phyloP scores from a whole-genome alignment of 2,888 invertebrate species.

The Pteria penguin region DNA sequence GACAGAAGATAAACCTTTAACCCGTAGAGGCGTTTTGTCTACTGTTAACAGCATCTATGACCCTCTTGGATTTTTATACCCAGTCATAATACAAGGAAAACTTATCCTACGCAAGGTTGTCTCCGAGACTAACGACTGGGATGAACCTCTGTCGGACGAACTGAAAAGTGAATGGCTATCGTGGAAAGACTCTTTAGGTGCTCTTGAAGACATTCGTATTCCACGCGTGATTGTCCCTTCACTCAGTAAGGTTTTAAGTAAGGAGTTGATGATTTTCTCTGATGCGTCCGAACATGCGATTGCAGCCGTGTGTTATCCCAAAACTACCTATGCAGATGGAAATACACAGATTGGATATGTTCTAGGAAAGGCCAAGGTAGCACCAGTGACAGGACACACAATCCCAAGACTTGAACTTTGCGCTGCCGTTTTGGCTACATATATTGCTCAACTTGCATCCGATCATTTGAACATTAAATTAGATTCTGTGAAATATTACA shows the following conservation, averaged over 20 bases:
- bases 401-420: conserved; percentile 56
- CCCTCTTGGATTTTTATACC: conserved; percentile 51
- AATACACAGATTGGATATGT: conserved; percentile 30
- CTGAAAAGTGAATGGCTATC: conserved; percentile 26
- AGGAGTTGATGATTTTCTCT: conserved; percentile 43
- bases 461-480: conserved; percentile 39
- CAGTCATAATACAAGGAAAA: conserved; percentile 47
- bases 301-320: conserved; percentile 44
- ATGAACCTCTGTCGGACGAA: conserved; percentile 47
- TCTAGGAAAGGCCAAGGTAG: conserved; percentile 42
- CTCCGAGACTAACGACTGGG: conserved; percentile 46
- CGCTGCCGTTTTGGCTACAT: conserved; percentile 50
- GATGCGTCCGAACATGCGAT: conserved; percentile 52
- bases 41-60: conserved; percentile 52
- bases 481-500: conserved; percentile 37
- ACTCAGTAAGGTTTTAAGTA: not conserved
- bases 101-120: conserved; percentile 49
- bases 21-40: conserved; percentile 49
- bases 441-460: conserved; percentile 36
- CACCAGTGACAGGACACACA: conserved; percentile 44
- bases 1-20: conserved; percentile 38
- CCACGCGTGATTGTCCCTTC: conserved; percentile 28
- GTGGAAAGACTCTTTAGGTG: conserved; percentile 39
- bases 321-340: conserved; percentile 16
- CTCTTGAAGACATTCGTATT: conserved; percentile 30